Evolutionary conservation across 2,888 invertebrate genomes (phyloP).

Genomic region (Acholoe squamosa): DNA sequence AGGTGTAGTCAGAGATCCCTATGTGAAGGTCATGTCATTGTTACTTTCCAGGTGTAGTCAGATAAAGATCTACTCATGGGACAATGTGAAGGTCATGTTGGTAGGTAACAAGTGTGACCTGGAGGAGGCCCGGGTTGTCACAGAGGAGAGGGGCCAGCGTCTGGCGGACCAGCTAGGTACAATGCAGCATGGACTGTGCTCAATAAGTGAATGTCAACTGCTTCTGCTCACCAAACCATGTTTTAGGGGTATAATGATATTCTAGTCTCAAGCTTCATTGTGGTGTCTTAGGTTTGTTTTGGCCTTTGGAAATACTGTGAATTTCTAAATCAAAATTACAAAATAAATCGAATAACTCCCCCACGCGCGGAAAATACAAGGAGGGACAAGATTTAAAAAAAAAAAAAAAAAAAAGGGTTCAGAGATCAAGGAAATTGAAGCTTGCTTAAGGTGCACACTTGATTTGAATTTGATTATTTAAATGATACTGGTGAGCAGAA

Average conservation of each 20-base stretch:
- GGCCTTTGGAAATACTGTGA: too few relatives aligned
- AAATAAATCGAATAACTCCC: too few relatives aligned
- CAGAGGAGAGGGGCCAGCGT: constrained; percentile 96
- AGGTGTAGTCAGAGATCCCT: background rate
- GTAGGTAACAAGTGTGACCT: constrained; percentile 99
- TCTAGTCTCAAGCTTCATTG: too few relatives aligned
- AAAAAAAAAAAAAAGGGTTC: too few relatives aligned
- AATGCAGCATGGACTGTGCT: background rate
- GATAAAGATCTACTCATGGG: constrained; percentile 99
- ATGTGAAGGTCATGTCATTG: background rate
- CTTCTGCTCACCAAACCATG: background rate
- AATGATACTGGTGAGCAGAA: background rate
- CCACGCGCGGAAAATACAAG: too few relatives aligned
- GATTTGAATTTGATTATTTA: too few relatives aligned
- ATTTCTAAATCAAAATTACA: too few relatives aligned
- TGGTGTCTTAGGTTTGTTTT: too few relatives aligned
- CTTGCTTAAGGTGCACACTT: too few relatives aligned
- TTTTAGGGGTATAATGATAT: too few relatives aligned
- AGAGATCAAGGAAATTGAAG: too few relatives aligned
- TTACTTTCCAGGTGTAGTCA: constrained; percentile 93
- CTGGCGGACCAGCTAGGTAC: constrained; percentile 94
- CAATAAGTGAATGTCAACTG: background rate
- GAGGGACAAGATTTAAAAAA: too few relatives aligned
- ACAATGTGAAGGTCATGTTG: constrained; percentile 98
- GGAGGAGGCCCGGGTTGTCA: constrained; percentile 98